Base-by-base conservation (phyloP, 2,113 vertebrate species). In the Plecturocebus donacophilus region DNA sequence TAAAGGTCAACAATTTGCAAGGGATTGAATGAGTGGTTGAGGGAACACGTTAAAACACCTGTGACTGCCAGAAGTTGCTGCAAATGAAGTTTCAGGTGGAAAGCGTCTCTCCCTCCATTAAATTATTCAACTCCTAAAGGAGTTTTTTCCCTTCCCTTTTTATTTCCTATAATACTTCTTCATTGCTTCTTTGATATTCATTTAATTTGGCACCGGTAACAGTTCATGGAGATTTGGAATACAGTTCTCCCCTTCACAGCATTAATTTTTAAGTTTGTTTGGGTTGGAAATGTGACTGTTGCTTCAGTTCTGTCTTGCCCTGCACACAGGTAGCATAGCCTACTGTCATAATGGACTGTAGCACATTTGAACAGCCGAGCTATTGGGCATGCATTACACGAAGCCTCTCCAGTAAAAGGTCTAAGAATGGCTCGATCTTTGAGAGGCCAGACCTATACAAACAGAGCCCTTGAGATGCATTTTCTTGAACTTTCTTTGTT, bases 311-410 rank as follows among this genome's bases (percentile, higher is more conserved):
- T 93, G 11, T 91, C 97, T 96, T 40, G 10, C 30, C 56, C 83
- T 76, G 58, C 49, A 40, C 45, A n/a, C 38, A 94, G 97, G 92
- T 77, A 83, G 52, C 19, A 45, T 61, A 85, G 47, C 91, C 91
- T 54, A 77, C 93, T 0, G 0, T 56, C 1, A 38, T 97, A 98
- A 98, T 98, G 81, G 93, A 97, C 91, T 47, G 38, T 97, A 87
- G 90, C 87, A 2, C 90, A n/a, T 54, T 90, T 97, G 97, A 98
- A 98, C 95, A 98, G 96, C 90, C 2, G 6, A 92, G 84, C 97
- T 91, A 98, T 98, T 98, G 98, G 96, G 81, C 81, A 98, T 97
- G 96, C 98, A 98, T 98, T 98, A 98, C 98, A 96, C 97, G 96
- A 84, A 97, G 19, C 85, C 97, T 98, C 97, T 98, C 97, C 95